Evolutionary conservation across 2,888 invertebrate genomes (phyloP).

Genomic region (Mongoloraphidia duomilia): DNA sequence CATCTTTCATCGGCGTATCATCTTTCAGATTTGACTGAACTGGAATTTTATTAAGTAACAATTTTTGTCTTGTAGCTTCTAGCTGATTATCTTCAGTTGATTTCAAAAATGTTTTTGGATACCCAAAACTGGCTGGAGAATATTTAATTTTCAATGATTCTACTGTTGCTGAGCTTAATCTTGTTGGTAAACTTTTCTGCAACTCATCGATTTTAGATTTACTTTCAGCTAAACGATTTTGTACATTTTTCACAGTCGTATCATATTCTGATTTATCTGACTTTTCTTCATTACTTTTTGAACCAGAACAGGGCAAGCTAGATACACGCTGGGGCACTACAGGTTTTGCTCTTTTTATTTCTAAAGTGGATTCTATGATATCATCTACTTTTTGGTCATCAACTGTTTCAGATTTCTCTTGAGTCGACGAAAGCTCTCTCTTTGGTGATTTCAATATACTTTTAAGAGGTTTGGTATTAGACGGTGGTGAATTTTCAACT

Average conservation of each 20-base stretch:
- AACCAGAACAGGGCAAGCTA: too few relatives aligned
- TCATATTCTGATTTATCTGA: too few relatives aligned
- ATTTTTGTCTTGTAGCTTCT: conserved; percentile 7
- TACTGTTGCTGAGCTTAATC: conserved; percentile 16
- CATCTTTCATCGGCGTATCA: background rate
- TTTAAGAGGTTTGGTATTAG: background rate
- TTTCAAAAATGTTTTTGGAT: conserved; percentile 15
- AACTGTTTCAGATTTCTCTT: too few relatives aligned
- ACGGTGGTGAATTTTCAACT: background rate
- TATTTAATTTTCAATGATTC: conserved; percentile 19
- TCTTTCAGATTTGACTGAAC: background rate
- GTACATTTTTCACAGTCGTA: background rate
- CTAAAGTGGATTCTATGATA: too few relatives aligned
- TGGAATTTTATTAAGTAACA: conserved; percentile 7
- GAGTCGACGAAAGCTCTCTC: too few relatives aligned
- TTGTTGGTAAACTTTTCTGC: conserved; percentile 13
- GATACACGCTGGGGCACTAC: too few relatives aligned
- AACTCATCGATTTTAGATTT: conserved; percentile 10
- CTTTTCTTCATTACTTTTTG: too few relatives aligned
- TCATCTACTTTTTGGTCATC: too few relatives aligned
- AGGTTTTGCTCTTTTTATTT: too few relatives aligned
- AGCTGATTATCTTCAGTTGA: conserved; percentile 8
- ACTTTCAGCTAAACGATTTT: conserved; percentile 7
- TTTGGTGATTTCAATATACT: too few relatives aligned
- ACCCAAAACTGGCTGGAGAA: conserved; percentile 22